These are phyloP conservation scores for Epizoanthus illoricatus DNA, from an alignment of 92 coral and sea anemone species.

Conservation along the genomic window DNA sequence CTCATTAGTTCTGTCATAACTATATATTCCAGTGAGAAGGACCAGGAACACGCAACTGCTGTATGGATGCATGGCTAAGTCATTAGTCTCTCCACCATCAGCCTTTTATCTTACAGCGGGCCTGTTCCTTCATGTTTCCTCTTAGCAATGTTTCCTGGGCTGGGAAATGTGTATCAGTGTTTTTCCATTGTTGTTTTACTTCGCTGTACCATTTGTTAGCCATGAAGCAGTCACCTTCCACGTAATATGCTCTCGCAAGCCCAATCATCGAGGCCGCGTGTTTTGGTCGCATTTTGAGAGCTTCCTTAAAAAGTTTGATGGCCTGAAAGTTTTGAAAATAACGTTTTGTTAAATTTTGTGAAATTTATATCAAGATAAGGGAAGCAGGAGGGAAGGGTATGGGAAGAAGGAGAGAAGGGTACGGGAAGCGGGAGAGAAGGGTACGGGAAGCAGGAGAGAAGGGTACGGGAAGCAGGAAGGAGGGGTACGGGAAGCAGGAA, in stretches of 20 bases:
- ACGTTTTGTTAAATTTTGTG: background rate
- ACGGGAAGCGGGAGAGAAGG: no score
- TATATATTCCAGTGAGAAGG: no score
- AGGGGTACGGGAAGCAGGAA: no score
- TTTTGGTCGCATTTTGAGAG: background rate
- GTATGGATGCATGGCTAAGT: no score
- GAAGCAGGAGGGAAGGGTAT: no score
- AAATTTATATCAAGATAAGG: no score
- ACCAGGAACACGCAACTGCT: no score
- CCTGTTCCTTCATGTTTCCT: background rate
- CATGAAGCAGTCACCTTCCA: background rate
- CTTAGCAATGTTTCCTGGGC: background rate
- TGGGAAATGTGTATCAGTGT: background rate
- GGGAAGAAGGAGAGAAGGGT: no score
- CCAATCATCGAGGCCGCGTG: conserved; percentile 15
- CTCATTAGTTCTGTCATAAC: no score
- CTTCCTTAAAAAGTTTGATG: background rate
- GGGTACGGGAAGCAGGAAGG: no score
- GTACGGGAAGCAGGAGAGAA: no score
- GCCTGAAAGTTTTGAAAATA: background rate
- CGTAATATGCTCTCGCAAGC: conserved; percentile 4
- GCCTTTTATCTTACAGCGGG: background rate
- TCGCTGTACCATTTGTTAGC: background rate
- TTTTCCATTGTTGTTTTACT: conserved; percentile 6
- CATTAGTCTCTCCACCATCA: no score